Evolutionary conservation across 2,113 vertebrate species (phyloP).

Genomic region (Erpornis zantholeuca): DNA sequence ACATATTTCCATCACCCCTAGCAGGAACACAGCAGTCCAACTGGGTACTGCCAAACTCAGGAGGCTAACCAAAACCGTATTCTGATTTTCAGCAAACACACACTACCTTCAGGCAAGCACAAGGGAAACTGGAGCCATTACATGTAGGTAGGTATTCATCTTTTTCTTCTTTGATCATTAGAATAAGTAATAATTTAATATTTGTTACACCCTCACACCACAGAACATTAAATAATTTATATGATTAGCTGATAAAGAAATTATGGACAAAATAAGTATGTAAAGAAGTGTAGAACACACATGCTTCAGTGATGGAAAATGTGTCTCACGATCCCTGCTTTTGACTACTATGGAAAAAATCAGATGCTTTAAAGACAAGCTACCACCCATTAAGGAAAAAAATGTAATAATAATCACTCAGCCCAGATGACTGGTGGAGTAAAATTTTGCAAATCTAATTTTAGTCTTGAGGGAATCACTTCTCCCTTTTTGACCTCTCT

Average conservation of each 20-base stretch:
- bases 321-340: neutral
- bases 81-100: neutral
- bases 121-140: neutral
- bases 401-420: neutral
- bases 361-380: neutral
- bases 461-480: neutral
- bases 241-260: neutral
- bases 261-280: neutral
- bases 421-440: neutral
- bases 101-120: neutral
- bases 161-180: neutral
- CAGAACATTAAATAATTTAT: neutral
- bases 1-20: neutral
- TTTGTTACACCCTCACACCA: neutral
- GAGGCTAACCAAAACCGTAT: neutral
- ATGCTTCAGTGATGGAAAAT: neutral
- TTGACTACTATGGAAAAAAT: neutral
- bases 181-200: neutral
- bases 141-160: neutral
- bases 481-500: neutral
- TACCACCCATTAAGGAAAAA: neutral
- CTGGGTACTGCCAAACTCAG: neutral
- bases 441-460: neutral
- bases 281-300: neutral
- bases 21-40: neutral